A percentile compares a stretch with the other conserved stretches of the same genome.
phyloP scores from a whole-genome alignment of 1,140 invertebrate species.

The Cydia fagiglandana region DNA sequence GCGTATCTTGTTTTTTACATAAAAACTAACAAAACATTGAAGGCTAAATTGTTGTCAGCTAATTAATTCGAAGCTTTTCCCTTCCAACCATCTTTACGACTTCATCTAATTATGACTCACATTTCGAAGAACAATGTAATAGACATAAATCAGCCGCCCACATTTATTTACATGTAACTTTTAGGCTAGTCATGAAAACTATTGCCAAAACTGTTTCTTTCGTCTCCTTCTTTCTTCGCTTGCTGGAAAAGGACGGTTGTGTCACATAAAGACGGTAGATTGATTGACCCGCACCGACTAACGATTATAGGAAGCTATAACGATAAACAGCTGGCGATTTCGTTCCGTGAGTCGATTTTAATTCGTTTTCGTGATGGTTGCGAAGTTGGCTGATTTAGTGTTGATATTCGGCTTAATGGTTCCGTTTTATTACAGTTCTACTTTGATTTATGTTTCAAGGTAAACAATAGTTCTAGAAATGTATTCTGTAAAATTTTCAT shows the following conservation, averaged over 20 bases:
- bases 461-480: neutral
- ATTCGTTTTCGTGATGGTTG: slow-evolving; percentile 25
- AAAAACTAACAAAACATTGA: too few relatives aligned
- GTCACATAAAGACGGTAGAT: slow-evolving; percentile 75
- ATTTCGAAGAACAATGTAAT: slow-evolving; percentile 13
- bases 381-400: slow-evolving; percentile 33
- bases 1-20: too few relatives aligned
- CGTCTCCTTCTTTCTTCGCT: neutral
- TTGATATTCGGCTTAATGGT: slow-evolving; percentile 7
- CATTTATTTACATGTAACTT: slow-evolving; percentile 31
- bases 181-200: slow-evolving; percentile 31
- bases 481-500: neutral
- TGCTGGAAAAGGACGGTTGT: slow-evolving; percentile 54
- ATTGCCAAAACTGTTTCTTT: slow-evolving; percentile 14
- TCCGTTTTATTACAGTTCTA: slow-evolving; percentile 15
- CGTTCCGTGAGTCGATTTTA: slow-evolving; percentile 39
- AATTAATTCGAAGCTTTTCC: neutral
- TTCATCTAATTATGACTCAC: slow-evolving; percentile 24
- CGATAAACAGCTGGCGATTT: slow-evolving; percentile 72
- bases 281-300: slow-evolving; percentile 73
- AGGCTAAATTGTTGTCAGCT: neutral
- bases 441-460: neutral
- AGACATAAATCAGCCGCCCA: neutral
- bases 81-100: neutral
- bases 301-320: slow-evolving; percentile 73